These are phyloP conservation scores for Laspeyria flexula DNA, from an alignment of 2,888 invertebrate genomes.

Conservation along the genomic window DNA sequence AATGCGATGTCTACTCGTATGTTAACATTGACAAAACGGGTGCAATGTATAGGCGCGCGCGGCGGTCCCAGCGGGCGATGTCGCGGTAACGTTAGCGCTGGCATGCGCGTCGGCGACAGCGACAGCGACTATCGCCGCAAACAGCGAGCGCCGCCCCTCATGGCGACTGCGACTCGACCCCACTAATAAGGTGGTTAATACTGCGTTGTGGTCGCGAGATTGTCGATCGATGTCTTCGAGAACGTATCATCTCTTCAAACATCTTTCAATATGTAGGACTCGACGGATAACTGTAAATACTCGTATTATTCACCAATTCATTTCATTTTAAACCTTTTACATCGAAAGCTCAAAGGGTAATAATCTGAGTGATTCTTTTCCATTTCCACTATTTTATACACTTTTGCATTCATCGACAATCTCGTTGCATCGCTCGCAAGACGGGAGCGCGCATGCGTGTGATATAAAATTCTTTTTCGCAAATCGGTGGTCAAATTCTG, in stretches of 20 bases:
- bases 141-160: slow-evolving; percentile 93
- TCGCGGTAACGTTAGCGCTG: slow-evolving; percentile 72
- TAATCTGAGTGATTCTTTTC: too few species aligned
- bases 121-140: slow-evolving; percentile 81
- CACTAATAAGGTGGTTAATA: slow-evolving; percentile 91
- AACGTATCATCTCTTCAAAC: too few species aligned
- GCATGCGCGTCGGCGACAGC: slow-evolving; percentile 77
- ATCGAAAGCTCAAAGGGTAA: not conserved
- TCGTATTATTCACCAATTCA: not conserved
- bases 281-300: too few species aligned
- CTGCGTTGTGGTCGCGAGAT: slow-evolving; percentile 17
- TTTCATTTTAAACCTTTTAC: not conserved
- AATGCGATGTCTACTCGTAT: too few species aligned
- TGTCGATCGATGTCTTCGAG: slow-evolving; percentile 29
- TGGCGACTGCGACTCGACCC: slow-evolving; percentile 97
- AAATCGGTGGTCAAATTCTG: slow-evolving; percentile 36
- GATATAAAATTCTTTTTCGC: slow-evolving; percentile 25
- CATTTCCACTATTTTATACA: not conserved
- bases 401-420: slow-evolving; percentile 47
- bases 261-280: too few species aligned
- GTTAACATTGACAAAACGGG: slow-evolving; percentile 4
- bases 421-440: slow-evolving; percentile 40
- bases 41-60: slow-evolving; percentile 60
- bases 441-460: slow-evolving; percentile 49
- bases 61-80: slow-evolving; percentile 60